Evolutionary conservation across 2,888 invertebrate species (phyloP).

Genomic region (Tribolium freemani): DNA sequence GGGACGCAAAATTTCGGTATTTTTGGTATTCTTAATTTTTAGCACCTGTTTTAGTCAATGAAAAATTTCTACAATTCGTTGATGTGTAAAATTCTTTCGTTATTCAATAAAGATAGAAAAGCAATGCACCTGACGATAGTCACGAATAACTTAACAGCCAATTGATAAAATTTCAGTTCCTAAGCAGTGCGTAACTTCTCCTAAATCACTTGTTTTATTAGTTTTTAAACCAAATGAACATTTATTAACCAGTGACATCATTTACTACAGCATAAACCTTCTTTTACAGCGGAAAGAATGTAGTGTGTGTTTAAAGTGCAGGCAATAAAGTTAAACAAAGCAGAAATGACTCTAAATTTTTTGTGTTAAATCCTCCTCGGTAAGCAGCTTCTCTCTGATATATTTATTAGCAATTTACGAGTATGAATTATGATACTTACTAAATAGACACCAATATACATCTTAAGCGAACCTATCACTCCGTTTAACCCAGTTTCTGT

Average conservation of each 20-base stretch:
- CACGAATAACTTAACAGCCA: too few species aligned
- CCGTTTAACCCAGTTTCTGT: not conserved
- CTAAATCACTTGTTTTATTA: not conserved
- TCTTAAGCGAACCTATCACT: constrained; percentile 32
- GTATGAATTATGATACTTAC: constrained; percentile 30
- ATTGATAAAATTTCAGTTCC: too few species aligned
- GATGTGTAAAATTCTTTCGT: too few species aligned
- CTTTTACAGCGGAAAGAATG: not conserved
- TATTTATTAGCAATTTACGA: not conserved
- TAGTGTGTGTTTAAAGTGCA: not conserved
- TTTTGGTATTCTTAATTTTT: too few species aligned
- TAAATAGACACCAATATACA: constrained; percentile 36
- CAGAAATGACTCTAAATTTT: not conserved
- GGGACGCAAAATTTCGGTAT: too few species aligned
- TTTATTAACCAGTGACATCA: not conserved
- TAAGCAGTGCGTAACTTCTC: not conserved
- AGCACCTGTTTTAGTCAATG: too few species aligned
- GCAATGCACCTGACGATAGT: too few species aligned
- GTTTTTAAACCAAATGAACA: not conserved
- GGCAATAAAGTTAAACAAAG: not conserved
- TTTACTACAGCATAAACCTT: not conserved
- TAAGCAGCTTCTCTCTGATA: not conserved
- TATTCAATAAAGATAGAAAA: too few species aligned
- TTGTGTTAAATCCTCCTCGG: not conserved
- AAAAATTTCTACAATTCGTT: too few species aligned